phyloP scores from a whole-genome alignment of 2,888 invertebrate genomes.

The Drosophila anomelani region DNA sequence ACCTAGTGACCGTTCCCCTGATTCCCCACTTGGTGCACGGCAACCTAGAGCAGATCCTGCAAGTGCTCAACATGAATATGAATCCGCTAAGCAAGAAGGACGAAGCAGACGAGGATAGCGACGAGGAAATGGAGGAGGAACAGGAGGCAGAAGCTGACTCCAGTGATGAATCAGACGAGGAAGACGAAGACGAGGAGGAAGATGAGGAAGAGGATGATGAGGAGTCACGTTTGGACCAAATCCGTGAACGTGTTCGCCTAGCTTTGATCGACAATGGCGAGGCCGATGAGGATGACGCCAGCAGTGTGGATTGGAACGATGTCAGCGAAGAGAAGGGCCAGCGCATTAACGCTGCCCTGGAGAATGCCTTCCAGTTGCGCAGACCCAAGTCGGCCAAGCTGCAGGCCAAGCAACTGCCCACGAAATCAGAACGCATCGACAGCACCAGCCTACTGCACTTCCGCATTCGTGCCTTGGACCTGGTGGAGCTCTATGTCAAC shows the following conservation, averaged over 20 bases:
- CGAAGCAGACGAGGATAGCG: conserved; percentile 18
- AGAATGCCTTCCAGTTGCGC: conserved; percentile 53
- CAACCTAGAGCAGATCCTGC: conserved; percentile 56
- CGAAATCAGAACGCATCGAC: conserved; percentile 57
- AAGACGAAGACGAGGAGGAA: conserved; percentile 8
- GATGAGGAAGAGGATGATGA: background rate
- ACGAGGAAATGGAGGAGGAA: conserved; percentile 15
- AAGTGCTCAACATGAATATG: conserved; percentile 48
- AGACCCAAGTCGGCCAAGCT: conserved; percentile 37
- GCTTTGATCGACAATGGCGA: conserved; percentile 40
- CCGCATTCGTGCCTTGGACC: conserved; percentile 60
- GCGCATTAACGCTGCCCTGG: conserved; percentile 62
- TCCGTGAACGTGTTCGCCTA: conserved; percentile 64
- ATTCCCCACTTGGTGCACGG: conserved; percentile 37
- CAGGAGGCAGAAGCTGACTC: conserved; percentile 13
- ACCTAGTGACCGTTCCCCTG: conserved; percentile 27
- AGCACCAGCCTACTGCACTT: conserved; percentile 57
- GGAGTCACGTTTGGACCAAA: conserved; percentile 31
- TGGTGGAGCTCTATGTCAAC: conserved; percentile 48
- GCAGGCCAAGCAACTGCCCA: conserved; percentile 34
- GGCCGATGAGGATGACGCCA: conserved; percentile 44
- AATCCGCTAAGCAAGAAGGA: conserved; percentile 52
- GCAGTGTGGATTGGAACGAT: conserved; percentile 74
- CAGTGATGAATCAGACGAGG: conserved; percentile 23
- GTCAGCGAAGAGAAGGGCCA: conserved; percentile 61